Evolutionary conservation across 2,888 invertebrate species (phyloP).

Genomic region (Xestia sexstrigata): DNA sequence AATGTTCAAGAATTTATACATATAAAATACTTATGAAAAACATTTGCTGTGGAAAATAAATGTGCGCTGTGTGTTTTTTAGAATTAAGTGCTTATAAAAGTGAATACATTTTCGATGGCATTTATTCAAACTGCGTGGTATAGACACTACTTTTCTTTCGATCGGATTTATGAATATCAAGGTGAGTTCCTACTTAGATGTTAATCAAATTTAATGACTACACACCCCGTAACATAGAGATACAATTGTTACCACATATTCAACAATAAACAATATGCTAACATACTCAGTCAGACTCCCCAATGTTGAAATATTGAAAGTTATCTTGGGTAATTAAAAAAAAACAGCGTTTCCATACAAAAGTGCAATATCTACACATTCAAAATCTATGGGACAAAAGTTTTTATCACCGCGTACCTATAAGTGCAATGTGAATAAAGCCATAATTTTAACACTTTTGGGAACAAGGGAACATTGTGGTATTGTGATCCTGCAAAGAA

Average conservation of each 20-base stretch:
- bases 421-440: slow-evolving; percentile 47
- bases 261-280: not conserved
- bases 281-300: not conserved
- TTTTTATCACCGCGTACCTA: not conserved
- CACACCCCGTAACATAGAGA: not conserved
- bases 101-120: slow-evolving; percentile 48
- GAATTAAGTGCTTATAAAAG: slow-evolving; percentile 57
- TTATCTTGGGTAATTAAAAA: not conserved
- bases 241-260: not conserved
- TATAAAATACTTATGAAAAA: slow-evolving; percentile 59
- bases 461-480: slow-evolving; percentile 30
- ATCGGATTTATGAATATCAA: not conserved
- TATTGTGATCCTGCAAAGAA: slow-evolving; percentile 64
- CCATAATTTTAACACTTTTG: slow-evolving; percentile 24
- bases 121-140: slow-evolving; percentile 57
- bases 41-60: slow-evolving; percentile 65
- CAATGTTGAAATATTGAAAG: not conserved
- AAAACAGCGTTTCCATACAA: not conserved
- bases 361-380: not conserved
- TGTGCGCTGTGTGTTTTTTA: slow-evolving; percentile 67
- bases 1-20: slow-evolving; percentile 71
- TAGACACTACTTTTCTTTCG: slow-evolving; percentile 9
- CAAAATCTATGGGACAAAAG: not conserved
- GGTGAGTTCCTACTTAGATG: not conserved
- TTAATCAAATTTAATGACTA: not conserved